phyloP scores from a whole-genome alignment of 2,113 vertebrate species.

The Peromyscus polionotus region DNA sequence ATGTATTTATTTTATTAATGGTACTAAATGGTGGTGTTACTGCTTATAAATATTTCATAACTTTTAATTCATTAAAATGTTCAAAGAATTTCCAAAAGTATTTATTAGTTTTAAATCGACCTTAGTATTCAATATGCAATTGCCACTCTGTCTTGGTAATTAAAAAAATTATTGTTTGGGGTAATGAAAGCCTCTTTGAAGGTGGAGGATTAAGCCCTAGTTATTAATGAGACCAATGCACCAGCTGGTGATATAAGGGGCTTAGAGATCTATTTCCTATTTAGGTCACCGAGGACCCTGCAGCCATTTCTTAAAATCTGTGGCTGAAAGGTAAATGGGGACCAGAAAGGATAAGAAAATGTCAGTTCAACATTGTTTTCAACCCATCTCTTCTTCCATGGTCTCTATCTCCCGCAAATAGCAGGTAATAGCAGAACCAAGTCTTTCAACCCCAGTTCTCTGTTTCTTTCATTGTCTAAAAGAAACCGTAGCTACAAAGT shows the following conservation, averaged over 20 bases:
- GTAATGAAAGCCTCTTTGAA: conserved; percentile 73
- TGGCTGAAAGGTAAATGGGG: not conserved
- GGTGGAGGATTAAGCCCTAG: conserved; percentile 71
- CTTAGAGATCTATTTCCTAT: not conserved
- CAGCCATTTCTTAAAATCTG: conserved; percentile 8
- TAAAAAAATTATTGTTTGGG: conserved; percentile 80
- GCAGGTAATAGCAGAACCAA: not conserved
- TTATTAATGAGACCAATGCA: conserved; percentile 60
- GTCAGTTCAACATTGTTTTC: conserved; percentile 1
- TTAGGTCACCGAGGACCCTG: not conserved
- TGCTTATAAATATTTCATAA: conserved; percentile 87
- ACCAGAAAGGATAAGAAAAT: conserved; percentile 32
- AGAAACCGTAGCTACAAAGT: not conserved
- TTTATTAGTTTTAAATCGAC: conserved; percentile 86
- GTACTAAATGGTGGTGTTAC: conserved; percentile 86
- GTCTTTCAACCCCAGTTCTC: not conserved
- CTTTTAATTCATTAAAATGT: conserved; percentile 88
- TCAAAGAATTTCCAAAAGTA: conserved; percentile 84
- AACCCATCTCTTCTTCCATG: not conserved
- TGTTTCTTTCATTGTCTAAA: conserved; percentile 2
- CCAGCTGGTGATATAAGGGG: not conserved
- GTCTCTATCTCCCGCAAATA: not conserved
- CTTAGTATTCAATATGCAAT: conserved; percentile 77
- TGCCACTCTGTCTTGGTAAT: conserved; percentile 72
- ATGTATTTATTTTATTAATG: conserved; percentile 90